These are phyloP conservation scores for Drosophila colorata DNA, from an alignment of 2,888 invertebrate species.

Conservation along the genomic window DNA sequence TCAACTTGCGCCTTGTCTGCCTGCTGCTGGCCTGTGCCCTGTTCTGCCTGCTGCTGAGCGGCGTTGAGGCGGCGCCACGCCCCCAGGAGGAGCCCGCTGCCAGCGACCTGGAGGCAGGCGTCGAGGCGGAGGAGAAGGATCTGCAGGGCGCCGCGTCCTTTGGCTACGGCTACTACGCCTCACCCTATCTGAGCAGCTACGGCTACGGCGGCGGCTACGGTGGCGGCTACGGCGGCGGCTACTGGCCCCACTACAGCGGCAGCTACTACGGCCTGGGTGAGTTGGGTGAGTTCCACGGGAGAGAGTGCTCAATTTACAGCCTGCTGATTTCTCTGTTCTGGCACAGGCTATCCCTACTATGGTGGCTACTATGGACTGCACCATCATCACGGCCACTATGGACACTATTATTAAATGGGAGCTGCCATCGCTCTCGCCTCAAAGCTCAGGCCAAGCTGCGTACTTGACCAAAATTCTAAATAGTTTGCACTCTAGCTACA, in stretches of 20 bases:
- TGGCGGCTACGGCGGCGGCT: conserved; percentile 64
- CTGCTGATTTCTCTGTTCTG: not conserved
- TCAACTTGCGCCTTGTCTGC: conserved; percentile 52
- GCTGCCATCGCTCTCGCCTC: too few relatives aligned
- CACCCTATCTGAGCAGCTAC: conserved; percentile 76
- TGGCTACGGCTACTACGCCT: conserved; percentile 83
- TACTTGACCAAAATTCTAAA: conserved; percentile 54
- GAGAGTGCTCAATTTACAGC: not conserved
- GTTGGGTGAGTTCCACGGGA: conserved; percentile 37
- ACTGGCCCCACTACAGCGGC: conserved; percentile 74
- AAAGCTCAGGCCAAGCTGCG: conserved; percentile 23
- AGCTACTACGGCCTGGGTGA: conserved; percentile 78
- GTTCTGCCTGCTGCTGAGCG: conserved; percentile 46
- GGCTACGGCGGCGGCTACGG: conserved; percentile 67
- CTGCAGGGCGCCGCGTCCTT: conserved; percentile 81
- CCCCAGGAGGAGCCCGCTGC: conserved; percentile 69
- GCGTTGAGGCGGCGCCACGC: conserved; percentile 61
- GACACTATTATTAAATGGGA: conserved; percentile 77
- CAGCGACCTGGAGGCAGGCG: conserved; percentile 69
- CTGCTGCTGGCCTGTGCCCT: conserved; percentile 61
- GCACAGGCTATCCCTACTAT: conserved; percentile 74
- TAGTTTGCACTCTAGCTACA: conserved; percentile 66
- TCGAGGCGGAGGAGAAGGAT: conserved; percentile 78
- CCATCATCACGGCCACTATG: conserved; percentile 76
- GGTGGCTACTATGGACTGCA: conserved; percentile 79